Evolutionary conservation across 2,888 invertebrate species (phyloP), one percentile per base, ranked within the genome.

Genomic region (Zygaena filipendulae): DNA sequence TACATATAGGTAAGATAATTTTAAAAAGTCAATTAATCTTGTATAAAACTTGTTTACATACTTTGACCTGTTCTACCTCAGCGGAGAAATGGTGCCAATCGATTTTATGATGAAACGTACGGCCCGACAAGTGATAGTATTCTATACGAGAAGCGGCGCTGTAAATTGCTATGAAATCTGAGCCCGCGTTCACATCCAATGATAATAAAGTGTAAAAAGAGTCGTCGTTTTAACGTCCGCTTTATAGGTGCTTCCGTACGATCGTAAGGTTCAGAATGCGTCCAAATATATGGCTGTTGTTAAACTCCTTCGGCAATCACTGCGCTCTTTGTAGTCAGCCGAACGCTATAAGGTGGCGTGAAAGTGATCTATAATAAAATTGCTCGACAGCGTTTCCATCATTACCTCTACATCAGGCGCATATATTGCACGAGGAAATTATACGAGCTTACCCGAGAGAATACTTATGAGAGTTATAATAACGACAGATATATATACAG

Each of bases 161-260:
- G 64, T 67, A 66, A 67, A 74, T 67, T 63, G 68, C 64, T 52
- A 61, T 64, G 58, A 69, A 75, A 79, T 79, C 77, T 72, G 72
- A 74, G 70, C 69, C 59, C 53, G 48, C 64, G 68, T 60, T 75
- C 74, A 69, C 74, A 75, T 72, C 71, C 77, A 79, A 79, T 79
- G 70, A 79, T 74, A 79, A 79, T 77, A 79, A 79, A 79, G 66
- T 69, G 71, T 79, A 77, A 77, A 75, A 79, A 79, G 75, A 74
- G 63, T 75, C 68, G 63, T 62, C 72, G 64, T 61, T 79, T 75
- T 77, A 77, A 75, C 71, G 77, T 64, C 56, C 64, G 57, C 68
- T 79, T 77, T 79, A 79, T 72, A 66, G 70, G 59, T 59, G 64
- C 70, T 75, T 75, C 63, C 63, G 59, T 52, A 51, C 59, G 58